A percentile compares a stretch with the other conserved stretches of the same genome.
Conservation (phyloP, 1,140 invertebrate species). For the Hylaeus anthracinus region DNA sequence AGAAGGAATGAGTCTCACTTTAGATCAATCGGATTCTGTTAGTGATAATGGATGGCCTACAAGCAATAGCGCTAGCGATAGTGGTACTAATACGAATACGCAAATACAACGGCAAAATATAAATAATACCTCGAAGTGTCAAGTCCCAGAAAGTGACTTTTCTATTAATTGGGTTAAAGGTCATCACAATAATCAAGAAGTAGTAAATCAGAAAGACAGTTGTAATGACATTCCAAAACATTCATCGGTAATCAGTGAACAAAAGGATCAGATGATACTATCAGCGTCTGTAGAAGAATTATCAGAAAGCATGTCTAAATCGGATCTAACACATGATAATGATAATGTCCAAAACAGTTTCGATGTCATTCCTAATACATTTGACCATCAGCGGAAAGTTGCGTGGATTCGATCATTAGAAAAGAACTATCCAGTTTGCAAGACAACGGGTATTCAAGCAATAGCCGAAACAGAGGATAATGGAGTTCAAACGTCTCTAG, state of each 20-base stretch:
- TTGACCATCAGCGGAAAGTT: slow-evolving; percentile 47
- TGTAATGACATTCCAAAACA: slow-evolving; percentile 65
- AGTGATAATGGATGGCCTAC: slow-evolving; percentile 78
- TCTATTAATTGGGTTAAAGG: slow-evolving; percentile 78
- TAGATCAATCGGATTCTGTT: slow-evolving; percentile 76
- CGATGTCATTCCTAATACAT: slow-evolving; percentile 26
- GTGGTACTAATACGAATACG: slow-evolving; percentile 73
- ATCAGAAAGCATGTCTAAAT: slow-evolving; percentile 78
- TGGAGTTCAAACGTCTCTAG: slow-evolving; percentile 76
- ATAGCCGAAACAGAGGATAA: slow-evolving; percentile 76
- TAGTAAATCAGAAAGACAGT: slow-evolving; percentile 55
- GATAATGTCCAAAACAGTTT: slow-evolving; percentile 67
- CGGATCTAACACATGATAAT: slow-evolving; percentile 59
- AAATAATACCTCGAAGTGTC: slow-evolving; percentile 48
- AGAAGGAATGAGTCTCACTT: slow-evolving; percentile 83
- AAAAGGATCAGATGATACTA: slow-evolving; percentile 74
- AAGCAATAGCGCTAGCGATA: slow-evolving; percentile 74
- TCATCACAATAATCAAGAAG: slow-evolving; percentile 63
- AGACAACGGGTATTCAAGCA: slow-evolving; percentile 72
- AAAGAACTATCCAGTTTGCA: slow-evolving; percentile 57
- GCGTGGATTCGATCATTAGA: slow-evolving; percentile 46
- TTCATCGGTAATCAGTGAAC: slow-evolving; percentile 73
- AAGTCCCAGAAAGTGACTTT: slow-evolving; percentile 73
- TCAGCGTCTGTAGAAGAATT: slow-evolving; percentile 80
- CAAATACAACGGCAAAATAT: slow-evolving; percentile 72